Conservation (phyloP, 2,113 vertebrate species). For the Muntiacus muntjak region DNA sequence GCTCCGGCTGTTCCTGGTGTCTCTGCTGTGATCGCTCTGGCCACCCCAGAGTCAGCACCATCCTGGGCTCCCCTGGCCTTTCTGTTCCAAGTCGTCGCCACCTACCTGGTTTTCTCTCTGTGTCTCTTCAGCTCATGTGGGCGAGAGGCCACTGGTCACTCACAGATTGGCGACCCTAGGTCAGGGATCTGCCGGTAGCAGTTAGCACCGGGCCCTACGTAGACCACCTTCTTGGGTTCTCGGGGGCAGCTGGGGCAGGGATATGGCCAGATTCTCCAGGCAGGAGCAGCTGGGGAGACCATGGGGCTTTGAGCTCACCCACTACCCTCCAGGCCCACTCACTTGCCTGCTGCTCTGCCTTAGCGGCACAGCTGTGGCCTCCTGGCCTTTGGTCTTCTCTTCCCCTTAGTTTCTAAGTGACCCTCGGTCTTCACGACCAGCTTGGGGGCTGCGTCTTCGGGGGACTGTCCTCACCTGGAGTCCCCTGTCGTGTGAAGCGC, state of each 20-base stretch:
- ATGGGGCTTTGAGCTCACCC: too few relatives aligned
- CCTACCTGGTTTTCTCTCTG: not conserved
- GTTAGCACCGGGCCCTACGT: rapidly evolving
- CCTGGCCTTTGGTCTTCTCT: not conserved
- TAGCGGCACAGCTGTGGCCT: not conserved
- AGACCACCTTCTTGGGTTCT: not conserved
- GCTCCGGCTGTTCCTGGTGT: not conserved
- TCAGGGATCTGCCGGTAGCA: not conserved
- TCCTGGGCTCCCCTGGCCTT: not conserved
- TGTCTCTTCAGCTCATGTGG: not conserved
- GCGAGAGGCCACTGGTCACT: not conserved
- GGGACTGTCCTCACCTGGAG: not conserved
- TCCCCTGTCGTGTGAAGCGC: not conserved
- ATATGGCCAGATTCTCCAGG: not conserved
- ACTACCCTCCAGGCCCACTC: not conserved
- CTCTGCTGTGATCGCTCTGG: not conserved
- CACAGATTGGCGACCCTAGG: not conserved
- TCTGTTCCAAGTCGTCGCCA: not conserved
- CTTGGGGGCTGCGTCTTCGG: not conserved
- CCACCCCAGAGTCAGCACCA: not conserved
- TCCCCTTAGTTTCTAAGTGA: not conserved
- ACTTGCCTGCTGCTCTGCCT: not conserved
- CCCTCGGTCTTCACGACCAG: rapidly evolving
- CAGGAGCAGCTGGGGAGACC: not conserved
- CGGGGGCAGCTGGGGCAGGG: not conserved